Evolutionary conservation across 2,113 vertebrate species (phyloP).

Genomic region (Junco hyemalis): DNA sequence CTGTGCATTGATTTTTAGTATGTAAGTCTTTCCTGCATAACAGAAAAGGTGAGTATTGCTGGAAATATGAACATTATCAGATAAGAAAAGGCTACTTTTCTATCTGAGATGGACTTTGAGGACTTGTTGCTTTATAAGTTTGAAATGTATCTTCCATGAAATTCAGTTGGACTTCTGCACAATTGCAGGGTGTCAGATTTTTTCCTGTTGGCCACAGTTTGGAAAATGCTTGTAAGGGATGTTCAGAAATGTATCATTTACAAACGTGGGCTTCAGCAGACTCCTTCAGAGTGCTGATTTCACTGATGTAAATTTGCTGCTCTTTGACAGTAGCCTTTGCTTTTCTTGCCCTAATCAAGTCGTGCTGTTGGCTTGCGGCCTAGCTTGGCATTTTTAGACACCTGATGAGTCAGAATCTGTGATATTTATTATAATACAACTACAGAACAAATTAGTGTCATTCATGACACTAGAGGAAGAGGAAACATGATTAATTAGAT

Average conservation of each 20-base stretch:
- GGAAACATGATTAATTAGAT: not conserved
- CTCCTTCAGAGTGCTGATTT: not conserved
- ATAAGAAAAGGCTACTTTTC: not conserved
- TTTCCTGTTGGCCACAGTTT: not conserved
- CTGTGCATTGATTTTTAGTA: not conserved
- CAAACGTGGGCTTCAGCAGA: fast-evolving
- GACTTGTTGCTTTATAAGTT: not conserved
- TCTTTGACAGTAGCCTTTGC: not conserved
- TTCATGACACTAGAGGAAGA: not conserved
- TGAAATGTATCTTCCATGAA: not conserved
- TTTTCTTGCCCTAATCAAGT: not conserved
- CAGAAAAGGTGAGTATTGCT: not conserved
- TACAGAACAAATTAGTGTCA: not conserved
- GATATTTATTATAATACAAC: not conserved
- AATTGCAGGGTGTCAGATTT: not conserved
- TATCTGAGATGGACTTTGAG: not conserved
- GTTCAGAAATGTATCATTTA: not conserved
- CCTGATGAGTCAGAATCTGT: not conserved
- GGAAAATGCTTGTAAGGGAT: not conserved
- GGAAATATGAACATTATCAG: not conserved
- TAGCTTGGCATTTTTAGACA: not conserved
- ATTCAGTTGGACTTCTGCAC: not conserved
- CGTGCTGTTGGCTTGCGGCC: not conserved
- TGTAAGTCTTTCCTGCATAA: not conserved
- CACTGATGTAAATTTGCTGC: not conserved